Evolutionary conservation across 2,888 invertebrate species (phyloP), one percentile per base, ranked within the genome.

Genomic region (Caenorhabditis zanzibari): DNA sequence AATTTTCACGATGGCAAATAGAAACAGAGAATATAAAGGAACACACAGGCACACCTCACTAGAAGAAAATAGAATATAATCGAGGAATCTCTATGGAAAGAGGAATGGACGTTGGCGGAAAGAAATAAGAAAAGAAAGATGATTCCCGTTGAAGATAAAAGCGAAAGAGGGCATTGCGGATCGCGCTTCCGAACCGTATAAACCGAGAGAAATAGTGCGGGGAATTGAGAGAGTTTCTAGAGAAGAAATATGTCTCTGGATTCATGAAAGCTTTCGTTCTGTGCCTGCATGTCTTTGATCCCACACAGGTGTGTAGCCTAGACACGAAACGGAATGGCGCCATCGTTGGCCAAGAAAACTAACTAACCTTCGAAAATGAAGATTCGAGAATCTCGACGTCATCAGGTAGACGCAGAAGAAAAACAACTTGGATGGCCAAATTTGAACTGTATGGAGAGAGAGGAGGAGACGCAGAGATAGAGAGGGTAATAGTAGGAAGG

Each of bases 131-230:
- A 52, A n/a, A n/a, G 47, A 35, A 52, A 22, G 58, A 49, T 56
- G 79, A 79, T 79, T 79, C 79, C 71, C 79, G 79, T 58, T 64
- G 71, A 63, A 79, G 79, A 79, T 79, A 79, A 79, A 71, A 63
- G 61, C 68, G 76, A 14, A 58, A 54, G 69, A 63, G 71, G 71
- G 79, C 71, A 69, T 69, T 52, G 71, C 68, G 71, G 79, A 69
- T 64, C 71, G 77, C 44, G 54, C 22, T 26, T 54, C 26, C 14
- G 54, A 54, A 12, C 26, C 14, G 54, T 26, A 12, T 24, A 12
- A 38, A 32, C 32, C 7, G 32, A 12, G 26, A 24, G 24, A 38
- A 16, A 54, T 7, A 54, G 24, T 41, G 22, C 6, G 41, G 26
- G 22, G 54, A 12, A 14, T 54, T n/a, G 14, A 56, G 74, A 73